Evolutionary conservation across 2,888 invertebrate species (phyloP).

Genomic region (Lamproptera curius): DNA sequence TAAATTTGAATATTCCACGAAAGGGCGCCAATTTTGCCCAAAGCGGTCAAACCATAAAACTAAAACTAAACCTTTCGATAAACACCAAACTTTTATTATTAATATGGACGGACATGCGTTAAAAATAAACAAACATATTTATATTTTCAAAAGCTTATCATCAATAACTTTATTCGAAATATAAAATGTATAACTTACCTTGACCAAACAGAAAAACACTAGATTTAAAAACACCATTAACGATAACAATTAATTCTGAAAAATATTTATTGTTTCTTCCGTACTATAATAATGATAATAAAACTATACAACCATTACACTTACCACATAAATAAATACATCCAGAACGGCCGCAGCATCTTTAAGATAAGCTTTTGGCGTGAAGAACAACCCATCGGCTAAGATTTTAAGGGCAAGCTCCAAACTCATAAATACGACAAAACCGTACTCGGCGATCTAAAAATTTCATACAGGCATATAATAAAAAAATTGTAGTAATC

Average conservation of each 20-base stretch:
- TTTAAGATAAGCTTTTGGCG: conserved; percentile 98
- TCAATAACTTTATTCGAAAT: neutral
- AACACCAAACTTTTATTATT: too few species aligned
- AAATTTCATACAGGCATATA: conserved; percentile 23
- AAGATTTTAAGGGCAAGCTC: conserved; percentile 97
- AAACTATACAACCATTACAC: conserved; percentile 34
- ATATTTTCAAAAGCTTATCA: neutral
- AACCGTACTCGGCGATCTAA: conserved; percentile 95
- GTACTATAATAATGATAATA: neutral
- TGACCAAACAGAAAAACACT: neutral
- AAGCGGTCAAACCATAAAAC: too few species aligned
- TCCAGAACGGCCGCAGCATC: conserved; percentile 98
- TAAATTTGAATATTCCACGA: too few species aligned
- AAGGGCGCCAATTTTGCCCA: too few species aligned
- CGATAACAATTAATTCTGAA: neutral
- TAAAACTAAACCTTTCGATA: too few species aligned
- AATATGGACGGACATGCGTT: too few species aligned
- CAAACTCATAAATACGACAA: conserved; percentile 98
- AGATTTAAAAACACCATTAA: neutral
- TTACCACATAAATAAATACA: conserved; percentile 97
- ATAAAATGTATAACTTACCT: neutral
- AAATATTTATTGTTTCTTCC: neutral
- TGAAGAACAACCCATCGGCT: conserved; percentile 98
- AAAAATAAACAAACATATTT: too few species aligned
- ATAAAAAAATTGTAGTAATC: neutral